Evolutionary conservation across 2,113 vertebrate genomes (phyloP), one percentile per base, ranked within the genome.

Genomic region (Neogale vison): DNA sequence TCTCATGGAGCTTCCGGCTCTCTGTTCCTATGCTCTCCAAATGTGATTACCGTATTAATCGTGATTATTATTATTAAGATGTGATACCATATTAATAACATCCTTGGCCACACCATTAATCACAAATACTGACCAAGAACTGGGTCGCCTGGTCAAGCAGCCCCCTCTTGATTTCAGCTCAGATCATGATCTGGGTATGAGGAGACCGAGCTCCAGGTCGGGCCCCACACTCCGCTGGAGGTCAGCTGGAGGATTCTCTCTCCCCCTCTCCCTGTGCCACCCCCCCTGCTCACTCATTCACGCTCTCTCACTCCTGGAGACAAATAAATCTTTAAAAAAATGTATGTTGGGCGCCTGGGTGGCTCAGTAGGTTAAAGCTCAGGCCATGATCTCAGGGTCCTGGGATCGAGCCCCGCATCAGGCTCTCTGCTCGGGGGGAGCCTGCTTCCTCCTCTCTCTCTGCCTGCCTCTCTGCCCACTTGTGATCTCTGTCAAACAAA

Each of bases 381-480:
- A 6, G 50, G 50, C 17, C 50, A 52, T 52, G 50, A 5, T 52
- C 14, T 17, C 50, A 52, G 50, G 50, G 50, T 52, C 50, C 50
- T 52, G 50, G 15, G 50, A 17, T 52, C 15, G 0, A 52, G 50
- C 4, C 50, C 50, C 15, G 1, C 50, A 4, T 52, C 4, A 0
- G 4, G 50, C 50, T 52, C 50, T 52, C 50, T 1, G 4, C 15
- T 52, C 50, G 5, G 50, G 15, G 50, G 50, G 14, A 52, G 50
- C 50, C 50, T 52, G 14, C 50, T 52, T 52, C 4, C 15, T 17
- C 50, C 50, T 52, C 50, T 52, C 50, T 52, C 15, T 15, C 50
- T 13, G 47, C 47, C 50, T 52, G 50, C 50, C 50, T 52, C 50
- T 52, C 50, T 52, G 15, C 50, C 15, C 17, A 17, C 50, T 5